Evolutionary conservation across 1,140 invertebrate genomes (phyloP), one percentile per base, ranked within the genome.

Genomic region (Orius insidiosus): DNA sequence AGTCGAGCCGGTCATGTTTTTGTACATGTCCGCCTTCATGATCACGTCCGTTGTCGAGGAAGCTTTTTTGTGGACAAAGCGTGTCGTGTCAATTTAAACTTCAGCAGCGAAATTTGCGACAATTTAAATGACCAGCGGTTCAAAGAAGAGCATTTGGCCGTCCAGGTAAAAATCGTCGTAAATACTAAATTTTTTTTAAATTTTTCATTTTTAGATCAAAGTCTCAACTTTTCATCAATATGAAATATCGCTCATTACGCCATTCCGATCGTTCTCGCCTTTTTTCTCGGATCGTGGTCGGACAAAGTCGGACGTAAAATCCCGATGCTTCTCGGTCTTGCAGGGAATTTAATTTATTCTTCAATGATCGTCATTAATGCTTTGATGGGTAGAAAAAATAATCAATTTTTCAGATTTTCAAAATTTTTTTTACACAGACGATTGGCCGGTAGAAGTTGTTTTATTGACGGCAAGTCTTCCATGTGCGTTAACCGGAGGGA

Each of bases 1-100:
- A 1, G 76, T 83, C 31, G 80, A 85, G 52, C 79, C 80, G 0
- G 69, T 74, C 0, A 77, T 85, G 75, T 78, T 80, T 60, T 61
- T 83, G 0, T 84, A 81, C 53, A 82, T 83, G 78, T 73, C 80
- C 65, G 80, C 80, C 1, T 82, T 72, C 53, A 81, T 80, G 78
- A 68, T 73, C 36, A 84, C 80, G 1, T 72, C 69, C 18, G 78
- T 85, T 1, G 68, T 81, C n/a, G 49, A 84, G 55, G 76, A 82
- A 59, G 71, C 71, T 2, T 84, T 53, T 84, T 77, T 55, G 62
- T 79, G 1, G 63, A 80, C 54, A 80, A 78, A 63, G 70, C 81
- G 0, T 85, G 81, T 45, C 62, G 61, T 0, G 72, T 81, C 0
- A 75, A 85, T 56, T 71, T 79, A 46, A 70, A 72, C 3, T 72